Percentiles rank a stretch among this genome's conserved stretches.
phyloP scores from a whole-genome alignment of 2,888 invertebrate species.

The Perizoma affinitatum region DNA sequence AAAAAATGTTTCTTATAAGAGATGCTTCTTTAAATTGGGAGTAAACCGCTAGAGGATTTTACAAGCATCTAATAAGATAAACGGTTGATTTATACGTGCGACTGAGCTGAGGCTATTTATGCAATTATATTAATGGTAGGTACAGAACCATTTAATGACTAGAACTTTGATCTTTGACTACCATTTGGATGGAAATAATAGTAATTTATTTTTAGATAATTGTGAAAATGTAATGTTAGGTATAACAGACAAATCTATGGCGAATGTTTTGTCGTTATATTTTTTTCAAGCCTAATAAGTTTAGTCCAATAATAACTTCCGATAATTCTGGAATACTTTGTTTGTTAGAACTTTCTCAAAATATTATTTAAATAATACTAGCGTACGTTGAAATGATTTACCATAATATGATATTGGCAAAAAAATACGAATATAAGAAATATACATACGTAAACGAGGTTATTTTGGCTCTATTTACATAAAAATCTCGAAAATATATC shows the following conservation, averaged over 20 bases:
- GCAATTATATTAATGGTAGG: conserved; percentile 38
- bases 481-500: background rate
- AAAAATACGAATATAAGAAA: no score
- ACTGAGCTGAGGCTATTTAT: conserved; percentile 32
- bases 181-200: conserved; percentile 27
- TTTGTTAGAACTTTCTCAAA: no score
- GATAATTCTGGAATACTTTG: no score
- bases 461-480: no score
- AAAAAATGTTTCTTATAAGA: no score
- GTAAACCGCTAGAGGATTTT: conserved; percentile 22
- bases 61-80: conserved; percentile 34
- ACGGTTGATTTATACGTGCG: conserved; percentile 37
- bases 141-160: conserved; percentile 33
- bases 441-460: no score
- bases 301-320: background rate
- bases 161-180: conserved; percentile 37
- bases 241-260: conserved; percentile 19
- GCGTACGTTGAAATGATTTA: no score
- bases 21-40: background rate
- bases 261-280: background rate
- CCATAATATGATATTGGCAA: no score
- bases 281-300: background rate
- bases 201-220: conserved; percentile 19
- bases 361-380: no score
- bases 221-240: conserved; percentile 25